Percentiles rank a stretch among this genome's conserved stretches.
phyloP scores from a whole-genome alignment of 1,140 invertebrate species.

The Arion vulgaris region DNA sequence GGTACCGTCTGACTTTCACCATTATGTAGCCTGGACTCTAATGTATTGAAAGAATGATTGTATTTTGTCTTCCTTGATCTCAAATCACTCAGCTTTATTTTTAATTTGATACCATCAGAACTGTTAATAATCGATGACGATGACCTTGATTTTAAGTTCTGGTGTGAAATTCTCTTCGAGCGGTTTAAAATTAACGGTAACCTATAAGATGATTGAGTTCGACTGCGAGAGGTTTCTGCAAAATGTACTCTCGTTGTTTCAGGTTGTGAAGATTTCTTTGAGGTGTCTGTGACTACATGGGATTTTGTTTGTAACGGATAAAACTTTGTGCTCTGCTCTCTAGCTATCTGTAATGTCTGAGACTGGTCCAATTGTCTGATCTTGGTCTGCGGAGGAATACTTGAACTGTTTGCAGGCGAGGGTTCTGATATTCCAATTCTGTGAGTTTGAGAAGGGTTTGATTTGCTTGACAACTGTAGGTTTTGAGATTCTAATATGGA shows the following conservation, averaged over 20 bases:
- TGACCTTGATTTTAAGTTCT: background rate
- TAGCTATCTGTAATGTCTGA: background rate
- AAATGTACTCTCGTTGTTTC: background rate
- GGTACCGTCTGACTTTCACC: background rate
- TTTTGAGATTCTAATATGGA: background rate
- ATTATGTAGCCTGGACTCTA: background rate
- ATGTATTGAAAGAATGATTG: background rate
- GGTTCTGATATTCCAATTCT: background rate
- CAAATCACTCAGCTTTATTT: constrained; percentile 14
- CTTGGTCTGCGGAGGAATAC: background rate
- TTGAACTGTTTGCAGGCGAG: background rate
- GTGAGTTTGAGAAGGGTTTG: background rate
- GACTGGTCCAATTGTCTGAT: background rate
- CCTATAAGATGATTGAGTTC: background rate
- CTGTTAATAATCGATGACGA: constrained; percentile 13
- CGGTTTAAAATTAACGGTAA: background rate
- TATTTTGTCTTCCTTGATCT: background rate
- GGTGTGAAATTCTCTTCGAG: background rate
- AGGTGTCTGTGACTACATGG: background rate
- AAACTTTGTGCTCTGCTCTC: background rate
- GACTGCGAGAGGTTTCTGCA: background rate
- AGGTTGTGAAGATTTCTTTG: background rate
- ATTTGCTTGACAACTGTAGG: background rate
- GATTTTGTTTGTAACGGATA: background rate
- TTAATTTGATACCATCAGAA: constrained; percentile 36